Evolutionary conservation across 2,113 vertebrate species (phyloP).

Genomic region (Thunnus thynnus): DNA sequence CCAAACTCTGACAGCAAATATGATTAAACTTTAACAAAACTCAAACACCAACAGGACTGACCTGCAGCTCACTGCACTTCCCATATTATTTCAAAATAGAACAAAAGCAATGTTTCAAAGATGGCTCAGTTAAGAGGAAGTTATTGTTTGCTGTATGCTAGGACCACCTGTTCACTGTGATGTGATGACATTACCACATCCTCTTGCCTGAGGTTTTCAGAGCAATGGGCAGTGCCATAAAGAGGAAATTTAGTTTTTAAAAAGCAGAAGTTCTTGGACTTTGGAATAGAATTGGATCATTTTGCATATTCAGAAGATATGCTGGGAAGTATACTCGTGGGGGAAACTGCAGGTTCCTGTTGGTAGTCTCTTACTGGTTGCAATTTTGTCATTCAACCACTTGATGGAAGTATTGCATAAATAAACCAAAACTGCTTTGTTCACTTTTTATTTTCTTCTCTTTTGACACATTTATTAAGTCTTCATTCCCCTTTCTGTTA

Average conservation of each 20-base stretch:
- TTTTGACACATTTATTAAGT: not conserved
- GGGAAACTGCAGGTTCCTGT: accelerated
- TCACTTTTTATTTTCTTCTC: not conserved
- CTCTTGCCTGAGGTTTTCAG: not conserved
- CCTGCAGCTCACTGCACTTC: not conserved
- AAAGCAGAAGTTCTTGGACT: not conserved
- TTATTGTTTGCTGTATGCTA: not conserved
- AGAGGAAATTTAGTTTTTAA: not conserved
- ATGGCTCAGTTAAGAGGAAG: too few relatives aligned
- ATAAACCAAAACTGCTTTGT: not conserved
- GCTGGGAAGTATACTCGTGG: not conserved
- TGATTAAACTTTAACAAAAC: not conserved
- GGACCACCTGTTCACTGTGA: not conserved
- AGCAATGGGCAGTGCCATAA: not conserved
- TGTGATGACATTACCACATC: constrained; percentile 15
- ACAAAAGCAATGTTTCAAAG: not conserved
- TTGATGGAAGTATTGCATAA: constrained; percentile 67
- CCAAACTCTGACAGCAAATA: not conserved
- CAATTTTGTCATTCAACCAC: constrained; percentile 57
- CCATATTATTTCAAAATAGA: not conserved
- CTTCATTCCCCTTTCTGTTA: not conserved
- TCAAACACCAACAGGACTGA: not conserved
- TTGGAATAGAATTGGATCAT: not conserved
- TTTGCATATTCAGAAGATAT: not conserved
- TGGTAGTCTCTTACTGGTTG: not conserved